Evolutionary conservation across 2,797 vertebrate species (phyloP), one percentile per base, ranked within the genome.

Genomic region (Ctenopoma multispine): DNA sequence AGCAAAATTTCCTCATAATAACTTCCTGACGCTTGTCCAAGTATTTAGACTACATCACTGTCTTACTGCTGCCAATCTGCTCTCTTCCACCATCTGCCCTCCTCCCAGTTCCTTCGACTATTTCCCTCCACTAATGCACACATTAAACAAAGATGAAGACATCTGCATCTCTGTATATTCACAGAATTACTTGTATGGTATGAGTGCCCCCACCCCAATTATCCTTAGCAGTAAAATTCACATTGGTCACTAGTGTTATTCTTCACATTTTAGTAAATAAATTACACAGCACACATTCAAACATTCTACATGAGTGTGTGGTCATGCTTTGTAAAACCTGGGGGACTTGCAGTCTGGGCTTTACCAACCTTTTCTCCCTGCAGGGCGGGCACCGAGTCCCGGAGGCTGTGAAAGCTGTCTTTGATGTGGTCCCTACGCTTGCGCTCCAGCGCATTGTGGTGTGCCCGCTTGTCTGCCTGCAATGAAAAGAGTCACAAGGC

Each of bases 341-440:
- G 55, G 46, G 64, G 46, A 83, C 71, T 73, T 70, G 80, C 83
- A 65, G 68, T 71, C 72, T 78, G 83, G 64, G 80, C 89, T 75
- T 78, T 81, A 95, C 96, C 95, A 92, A 99, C 98, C 98, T 99
- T 99, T 94, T 99, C 98, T 90, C 98, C 98, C 92, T 98, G 98
- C 90, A 99, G 95, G 44, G 98, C 96, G 43, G 98, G 98, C 79
- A 99, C 97, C 0, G 98, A 99, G 91, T 99, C 98, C 81, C 98
- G 96, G 84, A 99, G 94, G 95, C 98, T 98, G 94, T 99, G 98
- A 93, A 99, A 99, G 93, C 97, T 99, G 95, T 99, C 98, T 95
- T 99, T 99, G 95, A 99, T 99, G 95, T 99, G 98, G 95, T 99
- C 98, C 95, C 97, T 96, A 88, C 98, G 97, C 81, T 99, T 99